These are phyloP conservation scores for Oryzias javanicus DNA, from an alignment of 2,113 vertebrate species.

Conservation along the genomic window DNA sequence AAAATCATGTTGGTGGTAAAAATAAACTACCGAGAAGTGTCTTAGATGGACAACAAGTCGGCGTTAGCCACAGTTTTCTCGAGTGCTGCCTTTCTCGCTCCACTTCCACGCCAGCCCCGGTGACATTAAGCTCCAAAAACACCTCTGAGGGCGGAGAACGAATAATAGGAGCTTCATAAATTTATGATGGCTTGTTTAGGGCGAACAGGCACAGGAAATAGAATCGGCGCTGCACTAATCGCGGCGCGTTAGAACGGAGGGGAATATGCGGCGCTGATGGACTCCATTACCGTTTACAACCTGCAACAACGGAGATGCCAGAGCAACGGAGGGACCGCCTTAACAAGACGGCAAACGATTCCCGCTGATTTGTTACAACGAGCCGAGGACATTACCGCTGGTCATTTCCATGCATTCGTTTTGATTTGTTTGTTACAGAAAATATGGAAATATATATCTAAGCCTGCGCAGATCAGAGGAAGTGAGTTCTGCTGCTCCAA, in stretches of 20 bases:
- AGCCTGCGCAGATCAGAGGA: not conserved
- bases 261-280: slow-evolving; percentile 13
- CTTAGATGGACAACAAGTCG: slow-evolving; percentile 7
- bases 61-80: slow-evolving; percentile 21
- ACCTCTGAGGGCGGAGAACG: slow-evolving; percentile 15
- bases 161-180: slow-evolving; percentile 20
- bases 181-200: slow-evolving; percentile 28
- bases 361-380: not conserved
- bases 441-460: not conserved
- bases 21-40: slow-evolving; percentile 30
- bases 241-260: slow-evolving; percentile 12
- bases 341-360: no score
- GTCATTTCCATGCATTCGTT: no score
- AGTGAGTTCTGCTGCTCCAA: not conserved
- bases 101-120: slow-evolving; percentile 18
- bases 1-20: slow-evolving; percentile 21
- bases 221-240: slow-evolving; percentile 22
- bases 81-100: slow-evolving; percentile 35
- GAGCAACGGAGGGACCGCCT: not conserved
- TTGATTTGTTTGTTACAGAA: no score
- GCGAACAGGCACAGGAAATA: slow-evolving; percentile 16
- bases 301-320: not conserved
- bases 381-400: not conserved
- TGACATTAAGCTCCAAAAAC: not conserved
- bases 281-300: not conserved